Base-by-base conservation (phyloP, 2,888 invertebrate species). In the Hecatera dysodea region DNA sequence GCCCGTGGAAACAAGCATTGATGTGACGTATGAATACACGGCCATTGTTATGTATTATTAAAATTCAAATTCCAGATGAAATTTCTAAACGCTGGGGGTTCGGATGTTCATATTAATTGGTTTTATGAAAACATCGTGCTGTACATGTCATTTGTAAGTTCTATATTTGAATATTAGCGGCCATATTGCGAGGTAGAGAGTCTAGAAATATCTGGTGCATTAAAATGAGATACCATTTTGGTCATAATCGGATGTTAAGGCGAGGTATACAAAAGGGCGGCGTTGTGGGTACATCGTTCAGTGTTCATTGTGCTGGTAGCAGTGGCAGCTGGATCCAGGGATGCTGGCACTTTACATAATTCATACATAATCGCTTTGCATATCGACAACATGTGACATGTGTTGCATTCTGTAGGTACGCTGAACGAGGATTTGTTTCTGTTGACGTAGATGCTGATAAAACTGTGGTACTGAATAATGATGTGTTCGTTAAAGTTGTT, bases 21-120 rank as follows among this genome's bases (percentile, higher is more conserved):
- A 93, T 92, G 93, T 94, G 93, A 95, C 92, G 92, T 94, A 94
- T 93, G 93, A 93, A 94, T 94, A 93, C 91, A 88, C 82, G 89
- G 90, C 91, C 92, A 92, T 87, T 78, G 92, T 89, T 90, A 88
- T 92, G 90, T 93, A 91, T 91, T 93, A 94, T 93, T 94, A 93
- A 94, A 94, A 92, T 93, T 93, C 92, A 90, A 93, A 94, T 93
- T 93, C 90, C 78, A 61, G 71, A 77, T 78, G 88, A 88, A 91
- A 89, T 90, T 90, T 87, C 87, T 90, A 90, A 90, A 86, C 75
- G 81, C 83, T 81, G 74, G 76, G 68, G 66, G 72, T 69, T 75
- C 63, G 39, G 61, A 72, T 80, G 73, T 71, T 75, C 69, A 73
- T 70, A 70, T 75, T 75, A 78, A 82, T 81, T 81, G 65, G 61